phyloP scores from a whole-genome alignment of 2,797 vertebrate species.

The Squalus acanthias region DNA sequence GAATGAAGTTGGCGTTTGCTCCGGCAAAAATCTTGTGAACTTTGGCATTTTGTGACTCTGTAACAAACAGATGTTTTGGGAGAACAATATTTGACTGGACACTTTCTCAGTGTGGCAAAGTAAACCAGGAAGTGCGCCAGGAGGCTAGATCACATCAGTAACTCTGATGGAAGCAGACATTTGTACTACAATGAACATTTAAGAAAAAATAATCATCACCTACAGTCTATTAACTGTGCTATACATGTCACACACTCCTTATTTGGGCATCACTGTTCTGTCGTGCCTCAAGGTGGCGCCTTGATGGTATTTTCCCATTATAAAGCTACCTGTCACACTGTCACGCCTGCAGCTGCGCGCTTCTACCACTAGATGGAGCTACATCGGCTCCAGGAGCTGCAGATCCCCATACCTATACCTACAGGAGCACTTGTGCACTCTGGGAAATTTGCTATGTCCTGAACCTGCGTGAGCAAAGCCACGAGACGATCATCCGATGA shows the following conservation, averaged over 20 bases:
- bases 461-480: neutral
- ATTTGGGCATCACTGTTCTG: neutral
- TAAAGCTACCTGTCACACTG: neutral
- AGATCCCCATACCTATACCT: neutral
- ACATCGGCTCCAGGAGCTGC: neutral
- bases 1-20: constrained; percentile 49
- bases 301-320: neutral
- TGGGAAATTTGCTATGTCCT: neutral
- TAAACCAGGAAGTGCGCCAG: neutral
- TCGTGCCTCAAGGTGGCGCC: neutral
- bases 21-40: constrained; percentile 54
- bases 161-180: neutral
- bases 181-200: neutral
- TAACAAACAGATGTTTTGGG: too few species aligned
- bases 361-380: too few species aligned
- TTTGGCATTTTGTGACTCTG: neutral
- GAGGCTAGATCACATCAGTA: neutral
- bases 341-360: neutral
- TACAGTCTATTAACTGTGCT: neutral
- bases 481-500: neutral
- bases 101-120: neutral
- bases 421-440: too few species aligned
- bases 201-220: neutral
- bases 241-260: too few species aligned
- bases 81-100: neutral